A percentile compares a stretch with the other conserved stretches of the same genome.
Evolutionary conservation across 1,140 invertebrate species (phyloP).

Genomic region (Bactericera cockerelli): DNA sequence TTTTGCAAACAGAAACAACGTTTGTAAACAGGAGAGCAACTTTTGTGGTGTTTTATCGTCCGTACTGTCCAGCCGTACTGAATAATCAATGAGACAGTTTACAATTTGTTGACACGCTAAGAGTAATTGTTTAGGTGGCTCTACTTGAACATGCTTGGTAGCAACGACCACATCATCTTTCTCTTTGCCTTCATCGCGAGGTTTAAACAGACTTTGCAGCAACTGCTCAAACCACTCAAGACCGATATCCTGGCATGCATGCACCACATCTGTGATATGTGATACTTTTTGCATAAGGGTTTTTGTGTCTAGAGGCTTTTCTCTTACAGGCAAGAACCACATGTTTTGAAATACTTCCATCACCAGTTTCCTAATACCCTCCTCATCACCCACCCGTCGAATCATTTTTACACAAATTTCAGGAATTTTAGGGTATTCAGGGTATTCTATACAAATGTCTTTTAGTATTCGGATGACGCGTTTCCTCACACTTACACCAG

Average conservation of each 20-base stretch:
- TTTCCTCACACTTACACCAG: constrained; percentile 95
- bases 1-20: constrained; percentile 88
- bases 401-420: constrained; percentile 99
- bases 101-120: constrained; percentile 91
- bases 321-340: constrained; percentile 91
- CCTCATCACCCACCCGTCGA: constrained; percentile 90
- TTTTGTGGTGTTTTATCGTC: constrained; percentile 53
- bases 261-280: constrained; percentile 92
- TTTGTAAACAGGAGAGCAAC: constrained; percentile 82
- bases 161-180: constrained; percentile 59
- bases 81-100: constrained; percentile 90
- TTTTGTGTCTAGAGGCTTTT: constrained; percentile 41
- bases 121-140: constrained; percentile 61
- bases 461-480: constrained; percentile 97
- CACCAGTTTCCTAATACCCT: constrained; percentile 86
- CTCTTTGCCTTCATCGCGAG: constrained; percentile 59
- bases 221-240: constrained; percentile 94
- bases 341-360: constrained; percentile 98
- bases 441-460: constrained; percentile 95
- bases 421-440: constrained; percentile 87
- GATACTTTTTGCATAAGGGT: constrained; percentile 69
- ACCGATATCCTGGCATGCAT: constrained; percentile 68
- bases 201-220: constrained; percentile 82
- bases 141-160: constrained; percentile 56
- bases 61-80: constrained; percentile 66